Percentiles rank a stretch among this genome's conserved stretches.
Conservation (phyloP, 2,888 invertebrate genomes). For the Pterostichus madidus region DNA sequence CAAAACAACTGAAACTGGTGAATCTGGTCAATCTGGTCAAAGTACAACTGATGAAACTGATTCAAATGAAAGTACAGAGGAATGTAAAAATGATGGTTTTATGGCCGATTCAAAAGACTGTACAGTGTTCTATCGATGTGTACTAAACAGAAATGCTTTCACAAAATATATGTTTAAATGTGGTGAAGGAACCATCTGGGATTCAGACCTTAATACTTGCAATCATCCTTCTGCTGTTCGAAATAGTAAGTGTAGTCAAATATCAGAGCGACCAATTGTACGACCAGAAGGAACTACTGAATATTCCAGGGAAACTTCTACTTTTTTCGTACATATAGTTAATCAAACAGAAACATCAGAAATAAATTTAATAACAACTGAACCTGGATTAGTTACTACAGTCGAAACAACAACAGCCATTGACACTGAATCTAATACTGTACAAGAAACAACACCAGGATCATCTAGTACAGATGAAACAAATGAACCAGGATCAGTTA, state of each 20-base stretch:
- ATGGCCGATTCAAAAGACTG: slow-evolving; percentile 84
- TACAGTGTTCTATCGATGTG: slow-evolving; percentile 88
- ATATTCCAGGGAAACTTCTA: no score
- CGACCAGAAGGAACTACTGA: neutral
- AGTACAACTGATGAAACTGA: neutral
- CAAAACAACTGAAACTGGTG: neutral
- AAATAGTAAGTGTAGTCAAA: slow-evolving; percentile 35
- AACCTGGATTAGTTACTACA: neutral
- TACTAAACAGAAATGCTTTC: slow-evolving; percentile 80
- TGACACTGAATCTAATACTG: slow-evolving; percentile 3
- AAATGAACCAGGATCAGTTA: neutral
- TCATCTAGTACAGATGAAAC: slow-evolving; percentile 2
- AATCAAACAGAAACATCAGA: no score
- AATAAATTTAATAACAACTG: neutral
- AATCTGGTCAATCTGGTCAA: no score
- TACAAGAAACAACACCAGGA: neutral
- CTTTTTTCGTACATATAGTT: no score
- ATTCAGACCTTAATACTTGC: slow-evolving; percentile 83
- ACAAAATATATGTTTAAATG: slow-evolving; percentile 86
- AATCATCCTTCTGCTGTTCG: slow-evolving; percentile 85
- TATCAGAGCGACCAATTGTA: neutral
- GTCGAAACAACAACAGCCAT: neutral
- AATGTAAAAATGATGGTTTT: slow-evolving; percentile 85
- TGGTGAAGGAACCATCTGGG: slow-evolving; percentile 89
- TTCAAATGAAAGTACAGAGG: neutral